Base-by-base conservation (phyloP, 2,888 invertebrate genomes). In the Pseudeuparius sepicola region DNA sequence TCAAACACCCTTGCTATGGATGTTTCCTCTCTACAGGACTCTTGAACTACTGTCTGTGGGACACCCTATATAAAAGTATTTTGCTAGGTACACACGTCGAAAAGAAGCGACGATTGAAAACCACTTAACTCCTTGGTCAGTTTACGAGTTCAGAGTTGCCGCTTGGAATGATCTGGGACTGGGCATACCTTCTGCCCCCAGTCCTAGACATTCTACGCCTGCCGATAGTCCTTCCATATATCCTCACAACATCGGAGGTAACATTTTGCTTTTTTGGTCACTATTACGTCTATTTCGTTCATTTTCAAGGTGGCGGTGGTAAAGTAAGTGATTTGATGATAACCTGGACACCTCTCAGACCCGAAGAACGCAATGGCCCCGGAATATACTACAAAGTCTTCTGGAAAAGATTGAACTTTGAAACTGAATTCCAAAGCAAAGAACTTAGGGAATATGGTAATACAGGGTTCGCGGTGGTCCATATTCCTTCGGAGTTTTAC, bases 261-360 rank as follows among this genome's bases (percentile, higher is more conserved):
- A n/a, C n/a, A n/a, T n/a, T n/a, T n/a, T n/a, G n/a, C n/a, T n/a
- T n/a, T n/a, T n/a, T n/a, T n/a, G n/a, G n/a, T n/a, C n/a, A n/a
- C n/a, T n/a, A n/a, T n/a, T n/a, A n/a, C n/a, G n/a, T n/a, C n/a
- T n/a, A n/a, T n/a, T n/a, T n/a, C n/a, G n/a, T n/a, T n/a, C n/a
- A n/a, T n/a, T n/a, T n/a, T n/a, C n/a, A n/a, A n/a, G n/a, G 96
- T 0, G 96, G 96, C 3, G 94, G 94, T 25, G 94, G 94, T 7
- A 94, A 93, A 62, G 88, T 90, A 41, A 93, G 94, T 0, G 92
- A 92, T 55, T 73, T 97, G 3, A 85, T 87, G 1, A 88, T 97
- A 32, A 84, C 77, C 0, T 96, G 94, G 94, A 70, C 75, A 47
- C 81, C 87, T 0, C 57, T 93, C 15, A 68, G 75, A 41, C 63